A percentile compares a stretch with the other conserved stretches of the same genome.
phyloP scores from a whole-genome alignment of 23 tunicate species.

The Halocynthia roretzi region DNA sequence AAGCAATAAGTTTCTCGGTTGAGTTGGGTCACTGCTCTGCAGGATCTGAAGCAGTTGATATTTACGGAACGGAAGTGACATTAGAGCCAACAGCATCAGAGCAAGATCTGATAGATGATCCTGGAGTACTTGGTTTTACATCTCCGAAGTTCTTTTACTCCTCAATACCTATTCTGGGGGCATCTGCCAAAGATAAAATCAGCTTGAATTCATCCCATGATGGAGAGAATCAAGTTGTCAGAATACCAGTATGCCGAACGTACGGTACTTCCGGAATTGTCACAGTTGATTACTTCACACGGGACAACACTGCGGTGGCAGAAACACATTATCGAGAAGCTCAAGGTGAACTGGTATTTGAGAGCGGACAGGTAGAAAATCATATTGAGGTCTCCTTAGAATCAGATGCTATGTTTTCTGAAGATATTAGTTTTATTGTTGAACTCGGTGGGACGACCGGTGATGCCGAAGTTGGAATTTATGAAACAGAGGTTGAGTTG shows the following conservation, averaged over 20 bases:
- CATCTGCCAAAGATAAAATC: slow-evolving; percentile 1
- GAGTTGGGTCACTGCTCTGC: slow-evolving; percentile 37
- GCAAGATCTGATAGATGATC: slow-evolving; percentile 20
- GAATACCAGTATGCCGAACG: slow-evolving; percentile 58
- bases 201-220: not conserved
- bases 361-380: slow-evolving; percentile 57
- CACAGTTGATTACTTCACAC: slow-evolving; percentile 57
- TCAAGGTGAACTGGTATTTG: slow-evolving; percentile 42
- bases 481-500: slow-evolving; percentile 74
- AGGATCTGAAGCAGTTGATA: slow-evolving; percentile 66
- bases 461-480: slow-evolving; percentile 79
- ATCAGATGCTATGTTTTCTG: slow-evolving; percentile 16
- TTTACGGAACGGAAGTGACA: slow-evolving; percentile 15
- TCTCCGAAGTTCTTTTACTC: slow-evolving; percentile 28
- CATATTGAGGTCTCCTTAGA: slow-evolving; percentile 39
- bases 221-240: slow-evolving; percentile 15
- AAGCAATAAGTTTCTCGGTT: slow-evolving; percentile 40
- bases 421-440: slow-evolving; percentile 40
- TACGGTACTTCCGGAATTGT: slow-evolving; percentile 71
- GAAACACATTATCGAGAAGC: slow-evolving; percentile 71
- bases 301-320: slow-evolving; percentile 93
- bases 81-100: slow-evolving; percentile 19
- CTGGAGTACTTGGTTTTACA: slow-evolving; percentile 78
- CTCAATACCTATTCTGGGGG: not conserved
- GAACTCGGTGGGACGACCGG: slow-evolving; percentile 82